phyloP scores from a whole-genome alignment of 2,888 invertebrate genomes.

The Cerastoderma edule region DNA sequence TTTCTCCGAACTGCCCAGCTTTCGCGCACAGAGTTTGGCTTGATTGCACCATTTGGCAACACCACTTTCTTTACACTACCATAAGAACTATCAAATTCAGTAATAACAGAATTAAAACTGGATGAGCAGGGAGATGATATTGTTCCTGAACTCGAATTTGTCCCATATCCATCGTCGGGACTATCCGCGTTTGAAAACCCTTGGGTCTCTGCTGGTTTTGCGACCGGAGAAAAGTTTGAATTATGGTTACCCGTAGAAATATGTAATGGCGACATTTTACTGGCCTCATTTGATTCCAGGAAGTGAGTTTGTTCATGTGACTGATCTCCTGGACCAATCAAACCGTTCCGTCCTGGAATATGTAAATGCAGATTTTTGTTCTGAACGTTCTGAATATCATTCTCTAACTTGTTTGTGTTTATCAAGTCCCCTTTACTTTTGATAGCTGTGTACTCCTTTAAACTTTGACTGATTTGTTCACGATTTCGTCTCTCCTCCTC shows the following conservation, averaged over 20 bases:
- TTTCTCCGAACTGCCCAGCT: constrained; percentile 67
- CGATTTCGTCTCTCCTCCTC: constrained; percentile 68
- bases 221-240: constrained; percentile 13
- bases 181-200: constrained; percentile 38
- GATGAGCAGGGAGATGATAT: constrained; percentile 74
- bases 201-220: constrained; percentile 2
- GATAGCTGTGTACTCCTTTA: constrained; percentile 61
- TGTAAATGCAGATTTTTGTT: constrained; percentile 54
- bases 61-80: constrained; percentile 52
- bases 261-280: constrained; percentile 52
- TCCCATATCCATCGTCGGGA: constrained; percentile 73
- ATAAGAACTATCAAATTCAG: constrained; percentile 59
- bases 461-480: constrained; percentile 67
- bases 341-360: constrained; percentile 46
- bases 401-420: constrained; percentile 48
- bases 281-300: constrained; percentile 17
- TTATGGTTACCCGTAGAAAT: constrained; percentile 41
- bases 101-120: constrained; percentile 64
- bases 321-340: not conserved
- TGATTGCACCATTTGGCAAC: constrained; percentile 65
- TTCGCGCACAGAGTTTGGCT: constrained; percentile 57
- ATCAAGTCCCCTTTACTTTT: constrained; percentile 44
- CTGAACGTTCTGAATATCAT: constrained; percentile 44
- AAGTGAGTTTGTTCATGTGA: constrained; percentile 13
- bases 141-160: constrained; percentile 74